Evolutionary conservation across 1,140 invertebrate species (phyloP), one percentile per base, ranked within the genome.

Genomic region (Musca domestica): DNA sequence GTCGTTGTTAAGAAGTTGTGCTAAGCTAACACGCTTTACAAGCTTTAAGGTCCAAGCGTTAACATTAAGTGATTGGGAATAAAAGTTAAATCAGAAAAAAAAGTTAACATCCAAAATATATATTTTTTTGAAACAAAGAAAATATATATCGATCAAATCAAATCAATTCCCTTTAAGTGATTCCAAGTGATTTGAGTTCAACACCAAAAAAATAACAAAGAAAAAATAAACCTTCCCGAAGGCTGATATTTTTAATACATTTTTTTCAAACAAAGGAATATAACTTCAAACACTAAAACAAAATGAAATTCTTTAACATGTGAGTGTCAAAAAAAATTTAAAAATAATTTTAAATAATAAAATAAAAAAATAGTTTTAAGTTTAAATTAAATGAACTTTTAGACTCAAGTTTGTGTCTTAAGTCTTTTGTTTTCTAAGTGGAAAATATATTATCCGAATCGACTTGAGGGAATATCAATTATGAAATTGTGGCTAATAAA

Each of bases 241-340:
- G 34, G 34, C 34, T 41, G 34, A 41, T 41, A 41, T 41, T 41
- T 41, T 41, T 41, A 41, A 41, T 41, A 2, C 6, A 41, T 41
- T 41, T 41, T 41, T 41, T 41, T n/a, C n/a, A 46, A 51, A 51
- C 48, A 51, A 51, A 22, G 41, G 63, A 25, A 67, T 48, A 67
- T n/a, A 19, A 64, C 46, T 54, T n/a, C n/a, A n/a, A 48, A 71
- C 22, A 10, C 10, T 10, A 41, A 61, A 47, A 74, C 68, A 79
- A 79, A 77, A 79, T 79, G 77, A 79, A 79, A 73, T 79, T 73
- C 77, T 79, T 79, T 61, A 77, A 79, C 73, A 79, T 79, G 77
- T 79, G 77, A 79, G 77, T 79, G 77, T 70, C 10, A 10, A 12
- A 7, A 41, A 41, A 30, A 30, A 4, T 30, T 30, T 30, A n/a